These are phyloP conservation scores for Dusona sp. DNA, from an alignment of 2,888 invertebrate genomes.

Conservation along the genomic window DNA sequence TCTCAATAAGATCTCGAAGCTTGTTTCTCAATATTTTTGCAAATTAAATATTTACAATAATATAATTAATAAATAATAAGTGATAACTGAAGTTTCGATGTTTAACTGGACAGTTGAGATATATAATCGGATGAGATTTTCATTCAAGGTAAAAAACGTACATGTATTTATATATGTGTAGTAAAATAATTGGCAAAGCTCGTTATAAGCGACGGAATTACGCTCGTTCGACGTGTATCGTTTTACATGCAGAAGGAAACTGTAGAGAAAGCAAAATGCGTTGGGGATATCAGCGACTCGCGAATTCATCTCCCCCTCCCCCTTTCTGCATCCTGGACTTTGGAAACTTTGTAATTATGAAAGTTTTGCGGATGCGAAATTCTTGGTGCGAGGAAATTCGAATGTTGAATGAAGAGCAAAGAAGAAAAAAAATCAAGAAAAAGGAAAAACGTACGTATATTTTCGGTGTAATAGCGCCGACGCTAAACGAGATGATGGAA, in stretches of 20 bases:
- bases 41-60: neutral
- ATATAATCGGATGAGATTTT: constrained; percentile 30
- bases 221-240: constrained; percentile 21
- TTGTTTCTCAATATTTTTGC: too few relatives aligned
- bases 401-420: constrained; percentile 70
- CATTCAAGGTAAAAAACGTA: neutral
- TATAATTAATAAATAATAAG: neutral
- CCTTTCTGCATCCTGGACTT: neutral
- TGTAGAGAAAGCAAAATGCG: constrained; percentile 42
- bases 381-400: constrained; percentile 71
- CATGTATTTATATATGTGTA: constrained; percentile 15
- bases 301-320: constrained; percentile 33
- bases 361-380: constrained; percentile 73
- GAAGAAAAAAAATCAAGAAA: constrained; percentile 24
- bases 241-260: constrained; percentile 24
- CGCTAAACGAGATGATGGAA: constrained; percentile 11
- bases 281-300: constrained; percentile 32
- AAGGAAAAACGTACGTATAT: constrained; percentile 31
- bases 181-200: constrained; percentile 51
- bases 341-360: constrained; percentile 78
- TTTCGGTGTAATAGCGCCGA: constrained; percentile 29
- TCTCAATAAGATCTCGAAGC: too few relatives aligned
- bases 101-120: neutral
- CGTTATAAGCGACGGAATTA: constrained; percentile 8
- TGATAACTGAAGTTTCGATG: neutral